Base-by-base conservation (phyloP, 1,140 invertebrate genomes). In the Orussus abietinus region DNA sequence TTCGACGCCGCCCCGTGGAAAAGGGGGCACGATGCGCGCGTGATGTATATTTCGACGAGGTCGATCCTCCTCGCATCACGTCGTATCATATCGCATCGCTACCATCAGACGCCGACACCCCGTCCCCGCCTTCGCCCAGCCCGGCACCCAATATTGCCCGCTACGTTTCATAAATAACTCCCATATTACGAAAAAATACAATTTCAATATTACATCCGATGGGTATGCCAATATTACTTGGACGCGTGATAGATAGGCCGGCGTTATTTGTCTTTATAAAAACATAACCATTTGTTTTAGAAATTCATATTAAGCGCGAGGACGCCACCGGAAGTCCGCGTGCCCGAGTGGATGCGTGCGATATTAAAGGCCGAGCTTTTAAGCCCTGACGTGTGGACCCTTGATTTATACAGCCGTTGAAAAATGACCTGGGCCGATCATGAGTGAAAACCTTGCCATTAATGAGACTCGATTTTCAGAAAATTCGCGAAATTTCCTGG, bases 201-300 rank as follows among this genome's bases (percentile, higher is more conserved):
- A 66, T 66, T 70, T 66, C 66, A 69, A 72, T 70, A 72, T 70
- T 65, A 66, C 63, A 53, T 59, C 51, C 52, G 60, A 70, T 68
- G 63, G 62, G 51, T 57, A 57, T 49, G 62, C 55, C 62, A 61
- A 70, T 72, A 72, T 72, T 66, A 58, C 66, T 56, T 55, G 62
- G 57, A 61, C 57, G 59, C 55, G 58, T 72, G 69, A 72, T 70
- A 69, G 67, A 72, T 72, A 69, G 69, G 59, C 55, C 60, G 44
- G 10, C 58, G 54, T 57, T 66, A 70, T 69, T 69, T 68, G 69
- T 72, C 69, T 69, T 70, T 68, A 70, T 59, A 68, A 70, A 68
- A 68, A 63, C 57, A 69, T 69, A 68, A 69, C 65, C 62, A 66
- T 70, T 69, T 61, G 53, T 72, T 70, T 68, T 61, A 62, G 56